Percentiles rank a stretch among this genome's conserved stretches.
phyloP scores from a whole-genome alignment of 35 echinoderm and acorn worm genomes.

The Anneissia japonica region DNA sequence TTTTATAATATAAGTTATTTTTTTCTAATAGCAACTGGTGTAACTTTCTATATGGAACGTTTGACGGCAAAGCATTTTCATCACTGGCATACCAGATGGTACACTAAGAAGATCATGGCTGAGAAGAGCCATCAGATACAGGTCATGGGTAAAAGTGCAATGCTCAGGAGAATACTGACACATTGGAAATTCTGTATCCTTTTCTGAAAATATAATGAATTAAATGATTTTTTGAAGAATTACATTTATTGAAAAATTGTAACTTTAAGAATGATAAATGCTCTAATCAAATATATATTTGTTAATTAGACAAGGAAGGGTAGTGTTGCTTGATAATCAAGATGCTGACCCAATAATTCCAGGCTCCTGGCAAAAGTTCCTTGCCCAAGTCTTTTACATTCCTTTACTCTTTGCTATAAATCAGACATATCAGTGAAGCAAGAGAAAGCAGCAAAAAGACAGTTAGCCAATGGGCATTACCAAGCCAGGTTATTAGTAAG shows the following conservation, averaged over 20 bases:
- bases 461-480: not conserved
- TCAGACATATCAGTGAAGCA: not conserved
- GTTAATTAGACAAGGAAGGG: too few species aligned
- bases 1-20: too few species aligned
- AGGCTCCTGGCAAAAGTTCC: too few species aligned
- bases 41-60: conserved; percentile 14
- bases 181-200: conserved; percentile 73
- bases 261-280: too few species aligned
- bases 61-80: conserved; percentile 14
- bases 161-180: conserved; percentile 21
- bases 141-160: conserved; percentile 19
- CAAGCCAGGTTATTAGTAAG: not conserved
- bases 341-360: too few species aligned
- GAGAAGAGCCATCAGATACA: conserved; percentile 39
- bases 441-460: not conserved
- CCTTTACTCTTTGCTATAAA: not conserved
- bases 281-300: too few species aligned
- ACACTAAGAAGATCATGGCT: conserved; percentile 29
- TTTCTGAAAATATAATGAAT: conserved; percentile 1
- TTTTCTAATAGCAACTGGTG: conserved; percentile 15
- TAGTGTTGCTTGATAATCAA: too few species aligned
- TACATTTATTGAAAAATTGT: too few species aligned
- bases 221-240: too few species aligned
- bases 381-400: not conserved
- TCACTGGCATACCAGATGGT: conserved; percentile 67